Conservation (phyloP, 2,888 invertebrate genomes). For the Branchipolynoe longqiensis region DNA sequence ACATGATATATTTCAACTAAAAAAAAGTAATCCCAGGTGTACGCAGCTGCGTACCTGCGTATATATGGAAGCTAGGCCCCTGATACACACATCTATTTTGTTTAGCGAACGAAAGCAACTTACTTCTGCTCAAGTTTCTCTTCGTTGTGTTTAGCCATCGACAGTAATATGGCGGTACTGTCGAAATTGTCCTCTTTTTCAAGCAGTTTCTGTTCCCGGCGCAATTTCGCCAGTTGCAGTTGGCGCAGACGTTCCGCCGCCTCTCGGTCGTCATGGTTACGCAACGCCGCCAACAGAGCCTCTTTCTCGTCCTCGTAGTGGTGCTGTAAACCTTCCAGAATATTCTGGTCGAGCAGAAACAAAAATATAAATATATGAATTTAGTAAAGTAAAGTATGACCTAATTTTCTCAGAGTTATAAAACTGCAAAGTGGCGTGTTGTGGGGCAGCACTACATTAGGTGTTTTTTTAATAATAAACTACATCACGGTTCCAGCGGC, state of each 20-base stretch:
- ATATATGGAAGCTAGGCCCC: too few species aligned
- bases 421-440: too few species aligned
- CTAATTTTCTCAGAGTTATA: too few species aligned
- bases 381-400: too few species aligned
- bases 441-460: too few species aligned
- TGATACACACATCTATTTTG: too few species aligned
- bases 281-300: conserved; percentile 71
- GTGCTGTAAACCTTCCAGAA: conserved; percentile 73
- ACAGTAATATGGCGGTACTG: conserved; percentile 72
- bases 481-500: too few species aligned
- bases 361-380: not conserved
- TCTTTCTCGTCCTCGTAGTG: conserved; percentile 77
- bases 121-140: conserved; percentile 41
- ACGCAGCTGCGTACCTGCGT: too few species aligned
- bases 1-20: too few species aligned
- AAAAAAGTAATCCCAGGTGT: too few species aligned
- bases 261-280: conserved; percentile 70
- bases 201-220: conserved; percentile 69
- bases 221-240: conserved; percentile 72
- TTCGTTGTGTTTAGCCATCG: conserved; percentile 49
- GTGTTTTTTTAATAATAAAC: too few species aligned
- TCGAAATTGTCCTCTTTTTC: conserved; percentile 75
- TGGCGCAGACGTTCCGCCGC: conserved; percentile 72
- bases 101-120: too few species aligned
- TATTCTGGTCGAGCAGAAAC: conserved; percentile 70